Evolutionary conservation across 2,797 vertebrate species (phyloP), one percentile per base, ranked within the genome.

Genomic region (Dicrostonyx torquatus): DNA sequence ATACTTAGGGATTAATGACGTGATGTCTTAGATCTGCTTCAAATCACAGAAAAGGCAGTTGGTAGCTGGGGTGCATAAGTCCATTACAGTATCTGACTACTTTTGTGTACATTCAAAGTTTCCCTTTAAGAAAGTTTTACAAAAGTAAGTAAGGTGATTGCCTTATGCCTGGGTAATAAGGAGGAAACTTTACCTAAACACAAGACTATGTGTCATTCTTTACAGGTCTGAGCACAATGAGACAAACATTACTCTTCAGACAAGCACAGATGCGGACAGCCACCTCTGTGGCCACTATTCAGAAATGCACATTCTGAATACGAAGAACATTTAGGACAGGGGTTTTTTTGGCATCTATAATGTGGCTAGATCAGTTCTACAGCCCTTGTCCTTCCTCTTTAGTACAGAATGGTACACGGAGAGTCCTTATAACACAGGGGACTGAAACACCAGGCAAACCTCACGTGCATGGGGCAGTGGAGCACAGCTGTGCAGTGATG

Each of bases 381-480:
- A 40, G 58, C 18, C 58, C n/a, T 2, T 31, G 24, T 26, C 53
- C 84, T 89, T 75, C 29, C 1, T 43, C 73, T 76, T 53, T 31
- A 84, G 4, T 26, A 50, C 31, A 68, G 31, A 78, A 37, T 12
- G 62, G 20, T 45, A 68, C 62, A 50, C 0, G 0, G 2, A 60
- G 40, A 85, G 29, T 24, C 24, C 77, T 50, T 53, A 11, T 3
- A 5, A 13, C 40, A 75, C 22, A 37, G 45, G 66, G 9, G 8
- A 55, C 11, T 15, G 40, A 48, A 14, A 34, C 3, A 15, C n/a
- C 1, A 6, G 17, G 2, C 29, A 18, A 55, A 60, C 3, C 4
- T 24, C 31, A 34, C 10, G 14, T 1, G 5, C 17, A 1, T 10
- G 5, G 43, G 37, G 4, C n/a, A 7, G 6, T 12, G 4, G 1